Percentiles rank a stretch among this genome's conserved stretches.
phyloP scores from a whole-genome alignment of 2,888 invertebrate species.

The Cheilosia variabilis region DNA sequence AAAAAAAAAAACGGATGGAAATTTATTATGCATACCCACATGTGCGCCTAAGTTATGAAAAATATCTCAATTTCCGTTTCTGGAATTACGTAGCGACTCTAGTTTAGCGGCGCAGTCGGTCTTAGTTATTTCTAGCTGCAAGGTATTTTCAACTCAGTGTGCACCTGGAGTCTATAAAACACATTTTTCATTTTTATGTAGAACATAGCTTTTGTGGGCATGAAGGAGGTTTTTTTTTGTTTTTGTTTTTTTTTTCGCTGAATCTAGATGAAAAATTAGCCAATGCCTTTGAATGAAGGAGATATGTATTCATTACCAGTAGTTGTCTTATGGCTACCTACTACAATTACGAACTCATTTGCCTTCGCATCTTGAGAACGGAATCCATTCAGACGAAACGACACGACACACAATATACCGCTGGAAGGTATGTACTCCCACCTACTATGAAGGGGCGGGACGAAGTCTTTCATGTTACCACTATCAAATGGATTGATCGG shows the following conservation, averaged over 20 bases:
- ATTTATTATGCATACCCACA: constrained; percentile 75
- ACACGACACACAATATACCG: constrained; percentile 17
- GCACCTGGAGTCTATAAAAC: constrained; percentile 75
- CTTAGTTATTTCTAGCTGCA: constrained; percentile 43
- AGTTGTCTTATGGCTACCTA: constrained; percentile 51
- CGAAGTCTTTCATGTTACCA: constrained; percentile 12
- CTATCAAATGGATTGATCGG: constrained; percentile 52
- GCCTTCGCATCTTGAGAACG: constrained; percentile 29
- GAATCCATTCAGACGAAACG: constrained; percentile 52
- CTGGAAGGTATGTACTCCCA: constrained; percentile 42
- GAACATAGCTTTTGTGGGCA: constrained; percentile 62
- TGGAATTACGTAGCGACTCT: constrained; percentile 73
- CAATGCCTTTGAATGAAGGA: constrained; percentile 26
- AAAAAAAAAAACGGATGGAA: constrained; percentile 55
- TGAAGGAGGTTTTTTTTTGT: neutral
- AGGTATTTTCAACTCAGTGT: constrained; percentile 53
- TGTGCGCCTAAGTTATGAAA: constrained; percentile 78
- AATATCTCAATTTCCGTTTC: constrained; percentile 80
- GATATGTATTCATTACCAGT: constrained; percentile 59
- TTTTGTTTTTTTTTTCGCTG: constrained; percentile 30
- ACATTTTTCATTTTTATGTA: constrained; percentile 75
- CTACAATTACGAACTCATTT: constrained; percentile 55
- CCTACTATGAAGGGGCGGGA: constrained; percentile 29
- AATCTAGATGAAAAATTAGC: constrained; percentile 58
- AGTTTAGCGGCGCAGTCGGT: constrained; percentile 40